phyloP scores from a whole-genome alignment of 2,113 vertebrate genomes.

The Macroglossus sobrinus region DNA sequence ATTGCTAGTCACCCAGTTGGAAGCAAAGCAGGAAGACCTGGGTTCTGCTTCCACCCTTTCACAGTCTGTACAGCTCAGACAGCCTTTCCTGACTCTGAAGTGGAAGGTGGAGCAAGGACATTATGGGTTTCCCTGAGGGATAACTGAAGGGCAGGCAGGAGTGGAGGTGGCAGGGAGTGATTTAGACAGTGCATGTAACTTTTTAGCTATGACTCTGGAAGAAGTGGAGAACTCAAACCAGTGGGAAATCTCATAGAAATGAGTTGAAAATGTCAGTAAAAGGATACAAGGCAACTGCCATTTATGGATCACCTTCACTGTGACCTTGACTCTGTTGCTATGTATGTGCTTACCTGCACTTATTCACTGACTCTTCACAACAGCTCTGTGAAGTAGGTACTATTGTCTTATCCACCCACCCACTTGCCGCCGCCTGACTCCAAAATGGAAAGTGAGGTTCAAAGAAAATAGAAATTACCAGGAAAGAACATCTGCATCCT shows the following conservation, averaged over 20 bases:
- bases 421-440: too few relatives aligned
- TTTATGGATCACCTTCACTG: neutral
- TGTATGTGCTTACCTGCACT: neutral
- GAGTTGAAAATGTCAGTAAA: neutral
- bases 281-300: neutral
- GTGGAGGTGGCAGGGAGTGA: neutral
- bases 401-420: too few relatives aligned
- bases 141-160: neutral
- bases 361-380: neutral
- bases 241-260: neutral
- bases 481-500: neutral
- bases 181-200: neutral
- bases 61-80: accelerated
- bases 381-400: neutral
- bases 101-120: neutral
- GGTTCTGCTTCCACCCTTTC: neutral
- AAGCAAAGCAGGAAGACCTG: neutral
- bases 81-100: neutral
- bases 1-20: neutral
- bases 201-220: neutral
- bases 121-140: neutral
- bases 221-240: neutral
- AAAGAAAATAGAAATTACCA: neutral
- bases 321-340: neutral
- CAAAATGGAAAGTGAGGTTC: neutral